Evolutionary conservation across 2,888 invertebrate species (phyloP).

Genomic region (Hipparchia sbordonii): DNA sequence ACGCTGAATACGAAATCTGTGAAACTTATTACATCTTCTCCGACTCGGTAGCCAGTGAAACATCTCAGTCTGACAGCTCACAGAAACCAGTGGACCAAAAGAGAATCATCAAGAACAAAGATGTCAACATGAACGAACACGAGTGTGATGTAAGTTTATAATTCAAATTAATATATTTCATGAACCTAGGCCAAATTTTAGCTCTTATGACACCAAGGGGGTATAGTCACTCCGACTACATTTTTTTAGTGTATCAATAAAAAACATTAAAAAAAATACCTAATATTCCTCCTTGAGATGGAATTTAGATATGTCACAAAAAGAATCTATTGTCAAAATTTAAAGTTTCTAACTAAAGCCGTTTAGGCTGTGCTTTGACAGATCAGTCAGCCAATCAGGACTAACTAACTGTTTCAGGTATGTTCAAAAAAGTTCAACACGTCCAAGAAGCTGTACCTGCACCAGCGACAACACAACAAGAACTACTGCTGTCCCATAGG

Average conservation of each 20-base stretch:
- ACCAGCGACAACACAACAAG: slow-evolving; percentile 62
- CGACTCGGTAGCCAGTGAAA: neutral
- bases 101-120: neutral
- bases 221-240: no score
- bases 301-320: no score
- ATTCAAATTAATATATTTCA: neutral
- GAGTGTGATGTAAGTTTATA: slow-evolving; percentile 49
- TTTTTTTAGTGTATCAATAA: no score
- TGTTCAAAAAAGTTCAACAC: slow-evolving; percentile 60
- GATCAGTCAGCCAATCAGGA: no score
- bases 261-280: no score
- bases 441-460: slow-evolving; percentile 64
- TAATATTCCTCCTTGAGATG: no score
- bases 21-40: neutral
- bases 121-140: slow-evolving; percentile 21
- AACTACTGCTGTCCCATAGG: slow-evolving; percentile 54
- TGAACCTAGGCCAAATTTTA: no score
- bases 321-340: no score
- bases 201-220: no score
- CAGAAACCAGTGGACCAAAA: neutral
- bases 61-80: slow-evolving; percentile 3
- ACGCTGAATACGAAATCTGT: neutral
- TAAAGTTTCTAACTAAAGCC: no score
- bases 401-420: slow-evolving; percentile 50
- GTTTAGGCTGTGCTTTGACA: no score